Evolutionary conservation across 2,797 vertebrate genomes (phyloP).

Genomic region (Thunnus albacares): DNA sequence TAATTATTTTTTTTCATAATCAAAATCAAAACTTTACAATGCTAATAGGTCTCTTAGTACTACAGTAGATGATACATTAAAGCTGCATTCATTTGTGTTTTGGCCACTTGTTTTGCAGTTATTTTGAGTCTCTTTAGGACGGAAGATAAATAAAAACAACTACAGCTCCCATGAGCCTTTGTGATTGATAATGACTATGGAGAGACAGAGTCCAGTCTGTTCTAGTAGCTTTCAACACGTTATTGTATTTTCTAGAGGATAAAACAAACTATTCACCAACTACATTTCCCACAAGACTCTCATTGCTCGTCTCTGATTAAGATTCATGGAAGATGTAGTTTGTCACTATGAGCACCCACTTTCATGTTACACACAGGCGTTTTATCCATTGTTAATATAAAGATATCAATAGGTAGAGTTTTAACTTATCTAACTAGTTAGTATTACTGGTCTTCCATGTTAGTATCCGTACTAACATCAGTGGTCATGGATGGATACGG

Average conservation of each 20-base stretch:
- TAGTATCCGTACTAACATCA: slow-evolving; percentile 48
- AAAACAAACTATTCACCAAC: not conserved
- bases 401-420: slow-evolving; percentile 24
- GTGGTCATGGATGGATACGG: slow-evolving; percentile 34
- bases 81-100: not conserved
- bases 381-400: slow-evolving; percentile 37
- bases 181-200: too few relatives aligned
- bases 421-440: slow-evolving; percentile 43
- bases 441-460: slow-evolving; percentile 56
- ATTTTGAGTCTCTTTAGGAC: not conserved
- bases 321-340: slow-evolving; percentile 40
- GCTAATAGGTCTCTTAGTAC: slow-evolving; percentile 16
- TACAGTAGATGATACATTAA: not conserved
- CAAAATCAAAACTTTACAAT: not conserved
- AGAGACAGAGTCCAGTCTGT: slow-evolving; percentile 20
- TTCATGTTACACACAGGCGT: not conserved
- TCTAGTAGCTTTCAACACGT: slow-evolving; percentile 45
- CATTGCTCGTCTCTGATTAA: not conserved
- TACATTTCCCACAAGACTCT: slow-evolving; percentile 43
- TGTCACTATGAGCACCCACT: not conserved
- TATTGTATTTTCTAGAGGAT: not conserved
- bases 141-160: not conserved
- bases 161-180: too few relatives aligned
- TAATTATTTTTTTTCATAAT: too few relatives aligned
- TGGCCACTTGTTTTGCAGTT: not conserved